Base-by-base conservation (phyloP, 2,888 invertebrate species). In the Cheilosia impressa region DNA sequence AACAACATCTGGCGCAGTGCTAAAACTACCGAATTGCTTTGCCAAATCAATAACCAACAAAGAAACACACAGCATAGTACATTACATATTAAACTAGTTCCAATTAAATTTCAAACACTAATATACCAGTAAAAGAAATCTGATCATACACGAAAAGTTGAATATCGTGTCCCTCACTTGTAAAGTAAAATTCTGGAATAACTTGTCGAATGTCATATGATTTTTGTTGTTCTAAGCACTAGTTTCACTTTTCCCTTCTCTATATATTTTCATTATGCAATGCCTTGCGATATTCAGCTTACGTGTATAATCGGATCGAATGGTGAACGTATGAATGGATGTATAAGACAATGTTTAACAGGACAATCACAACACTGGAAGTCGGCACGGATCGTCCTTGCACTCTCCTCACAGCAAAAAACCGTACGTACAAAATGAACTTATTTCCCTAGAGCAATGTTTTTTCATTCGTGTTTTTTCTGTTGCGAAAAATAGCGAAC, bases 381-480 rank as follows among this genome's bases (percentile, higher is more conserved):
- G 91, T 92, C 93, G 93, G 93, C 92, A 90, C 93, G 93, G 93
- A 93, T 93, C 93, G 93, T 93, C 93, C 93, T 92, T 92, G 93
- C 93, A 91, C 92, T 93, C 93, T 93, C 93, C 93, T 71, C 92
- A 89, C 89, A 91, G 80, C 90, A 91, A 93, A 95, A 94, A 93
- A 94, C 93, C 93, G 95, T 95, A 93, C 93, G 92, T 90, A 75
- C 22, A 50, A 60, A 24, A 52, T 45, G n/a, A 31, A 71, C 6
- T 53, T 71, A 58, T 38, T 31, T 68, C 52, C 17, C 17, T 19
- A 52, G 34, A 50, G 13, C 27, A 45, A 60, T 57, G 41, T 58
- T 41, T 62, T 19, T 41, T 13, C n/a, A 27, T 22, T 47, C 22
- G 72, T 22, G 9, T 71, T 52, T 52, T 2, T 24, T 15, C 13